Evolutionary conservation across 2,113 vertebrate species (phyloP).

Genomic region (Nerophis ophidion): DNA sequence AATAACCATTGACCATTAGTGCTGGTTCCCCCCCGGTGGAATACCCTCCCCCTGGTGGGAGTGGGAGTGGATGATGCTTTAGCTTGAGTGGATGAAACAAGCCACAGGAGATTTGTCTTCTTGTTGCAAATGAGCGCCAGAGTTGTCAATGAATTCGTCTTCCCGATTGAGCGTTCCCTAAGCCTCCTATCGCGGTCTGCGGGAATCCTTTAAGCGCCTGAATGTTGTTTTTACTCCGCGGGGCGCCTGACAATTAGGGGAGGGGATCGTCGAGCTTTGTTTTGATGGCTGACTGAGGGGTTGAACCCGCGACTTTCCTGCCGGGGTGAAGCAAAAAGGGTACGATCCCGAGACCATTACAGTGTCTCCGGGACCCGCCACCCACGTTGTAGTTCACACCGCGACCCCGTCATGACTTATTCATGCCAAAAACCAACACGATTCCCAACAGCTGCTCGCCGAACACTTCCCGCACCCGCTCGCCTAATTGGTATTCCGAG

Average conservation of each 20-base stretch:
- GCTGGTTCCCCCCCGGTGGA: background rate
- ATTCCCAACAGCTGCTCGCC: conserved; percentile 39
- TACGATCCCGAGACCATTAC: background rate
- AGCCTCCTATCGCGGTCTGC: conserved; percentile 16
- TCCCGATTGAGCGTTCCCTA: conserved; percentile 36
- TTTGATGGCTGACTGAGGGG: conserved; percentile 12
- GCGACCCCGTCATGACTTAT: conserved; percentile 47
- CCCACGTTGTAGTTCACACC: conserved; percentile 11
- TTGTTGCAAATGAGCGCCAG: conserved; percentile 16
- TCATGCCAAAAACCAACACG: conserved; percentile 52
- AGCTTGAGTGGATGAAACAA: conserved; percentile 33
- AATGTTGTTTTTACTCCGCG: conserved; percentile 9
- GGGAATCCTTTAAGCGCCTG: conserved; percentile 23
- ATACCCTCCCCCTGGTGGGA: conserved; percentile 26
- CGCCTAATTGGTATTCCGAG: conserved; percentile 47
- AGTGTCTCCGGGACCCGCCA: background rate
- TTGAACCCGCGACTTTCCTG: conserved; percentile 23
- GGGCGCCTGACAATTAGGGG: conserved; percentile 15
- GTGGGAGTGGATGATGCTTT: conserved; percentile 15
- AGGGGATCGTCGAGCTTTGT: conserved; percentile 11
- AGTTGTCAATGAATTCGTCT: conserved; percentile 30
- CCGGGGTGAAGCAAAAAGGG: background rate
- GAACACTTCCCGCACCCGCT: conserved; percentile 14
- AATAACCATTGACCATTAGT: background rate
- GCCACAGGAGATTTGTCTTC: conserved; percentile 12